Evolutionary conservation across 1,140 invertebrate species (phyloP).

Genomic region (Araneus ventricosus): DNA sequence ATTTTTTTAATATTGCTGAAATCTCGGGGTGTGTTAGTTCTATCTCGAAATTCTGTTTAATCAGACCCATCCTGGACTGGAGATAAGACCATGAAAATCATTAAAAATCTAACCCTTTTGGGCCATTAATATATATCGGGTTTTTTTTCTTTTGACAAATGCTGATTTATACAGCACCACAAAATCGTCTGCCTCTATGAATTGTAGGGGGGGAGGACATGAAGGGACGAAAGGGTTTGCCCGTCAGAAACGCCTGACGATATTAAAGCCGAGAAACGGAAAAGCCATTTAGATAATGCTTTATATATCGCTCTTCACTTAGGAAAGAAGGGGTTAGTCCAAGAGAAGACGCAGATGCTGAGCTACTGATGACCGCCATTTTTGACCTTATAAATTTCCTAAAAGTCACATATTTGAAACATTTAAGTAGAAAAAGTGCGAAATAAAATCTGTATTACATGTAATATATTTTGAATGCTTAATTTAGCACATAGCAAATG

Average conservation of each 20-base stretch:
- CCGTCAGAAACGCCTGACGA: background rate
- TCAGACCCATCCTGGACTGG: background rate
- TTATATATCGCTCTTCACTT: constrained; percentile 63
- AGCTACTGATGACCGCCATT: background rate
- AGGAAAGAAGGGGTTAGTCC: constrained; percentile 62
- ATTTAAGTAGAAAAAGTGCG: too few relatives aligned
- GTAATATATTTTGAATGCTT: too few relatives aligned
- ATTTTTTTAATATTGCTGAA: too few relatives aligned
- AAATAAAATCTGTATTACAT: too few relatives aligned
- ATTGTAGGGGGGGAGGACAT: background rate
- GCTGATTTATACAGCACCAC: constrained; percentile 41
- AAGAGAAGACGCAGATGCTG: background rate
- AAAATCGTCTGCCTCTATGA: constrained; percentile 21
- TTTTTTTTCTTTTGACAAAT: constrained; percentile 44
- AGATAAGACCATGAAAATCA: constrained; percentile 32
- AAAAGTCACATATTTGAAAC: too few relatives aligned
- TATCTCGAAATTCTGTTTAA: constrained; percentile 54
- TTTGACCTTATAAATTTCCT: background rate
- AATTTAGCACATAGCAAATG: too few relatives aligned
- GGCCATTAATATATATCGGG: background rate
- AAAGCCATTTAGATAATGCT: constrained; percentile 70
- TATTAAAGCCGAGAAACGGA: constrained; percentile 55
- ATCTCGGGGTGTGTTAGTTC: too few relatives aligned
- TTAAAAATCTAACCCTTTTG: constrained; percentile 3
- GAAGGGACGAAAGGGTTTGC: constrained; percentile 56